Evolutionary conservation across 2,797 vertebrate species (phyloP).

Genomic region (Syndactyla subalaris): DNA sequence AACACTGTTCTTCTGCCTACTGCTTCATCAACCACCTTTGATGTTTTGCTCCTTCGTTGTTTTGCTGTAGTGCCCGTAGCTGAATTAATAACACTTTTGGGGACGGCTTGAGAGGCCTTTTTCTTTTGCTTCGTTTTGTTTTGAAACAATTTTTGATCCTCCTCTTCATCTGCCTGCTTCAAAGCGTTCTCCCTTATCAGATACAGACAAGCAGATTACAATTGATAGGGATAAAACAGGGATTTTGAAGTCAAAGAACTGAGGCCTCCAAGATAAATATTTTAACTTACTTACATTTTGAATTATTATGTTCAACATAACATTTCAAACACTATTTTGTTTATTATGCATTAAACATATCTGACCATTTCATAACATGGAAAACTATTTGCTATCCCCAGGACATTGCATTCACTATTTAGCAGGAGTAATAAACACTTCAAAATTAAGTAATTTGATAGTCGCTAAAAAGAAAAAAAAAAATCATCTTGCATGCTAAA

Average conservation of each 20-base stretch:
- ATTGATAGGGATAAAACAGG: rapidly evolving
- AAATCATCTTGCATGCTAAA: rapidly evolving
- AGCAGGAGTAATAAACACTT: background rate
- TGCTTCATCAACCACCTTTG: slow-evolving; percentile 71
- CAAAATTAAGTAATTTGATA: background rate
- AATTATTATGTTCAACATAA: background rate
- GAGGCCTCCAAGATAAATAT: background rate
- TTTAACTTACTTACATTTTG: background rate
- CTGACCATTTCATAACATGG: rapidly evolving
- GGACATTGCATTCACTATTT: background rate
- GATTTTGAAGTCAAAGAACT: background rate
- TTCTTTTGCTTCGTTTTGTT: slow-evolving; percentile 67
- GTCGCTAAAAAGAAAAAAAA: rapidly evolving
- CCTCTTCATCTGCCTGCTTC: slow-evolving; percentile 82
- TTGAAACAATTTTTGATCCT: slow-evolving; percentile 41
- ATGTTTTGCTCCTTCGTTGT: slow-evolving; percentile 18
- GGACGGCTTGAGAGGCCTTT: background rate
- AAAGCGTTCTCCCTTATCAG: slow-evolving; percentile 82
- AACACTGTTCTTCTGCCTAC: slow-evolving; percentile 88
- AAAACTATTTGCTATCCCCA: background rate
- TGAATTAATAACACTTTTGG: background rate
- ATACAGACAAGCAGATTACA: background rate
- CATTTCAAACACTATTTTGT: background rate
- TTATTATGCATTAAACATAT: background rate
- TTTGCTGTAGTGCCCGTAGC: background rate